Evolutionary conservation across 2,888 invertebrate species (phyloP), one percentile per base, ranked within the genome.

Genomic region (Apodemia mormo): DNA sequence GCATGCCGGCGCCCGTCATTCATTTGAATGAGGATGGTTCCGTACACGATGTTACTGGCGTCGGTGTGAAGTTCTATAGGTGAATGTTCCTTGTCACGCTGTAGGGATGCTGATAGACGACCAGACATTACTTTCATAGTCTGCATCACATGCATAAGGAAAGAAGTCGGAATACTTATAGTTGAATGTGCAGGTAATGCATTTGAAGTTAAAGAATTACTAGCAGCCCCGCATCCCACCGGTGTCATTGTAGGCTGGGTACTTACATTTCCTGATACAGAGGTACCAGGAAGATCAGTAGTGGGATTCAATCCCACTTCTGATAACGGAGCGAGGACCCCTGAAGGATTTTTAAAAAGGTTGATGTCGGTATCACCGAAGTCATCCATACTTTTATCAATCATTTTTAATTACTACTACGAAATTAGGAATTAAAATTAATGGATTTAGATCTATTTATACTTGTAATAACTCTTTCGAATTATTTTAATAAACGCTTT

Each of bases 1-100:
- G 56, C 71, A 43, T 74, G 73, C 30, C 71, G 73, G 33, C 74
- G 73, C 2, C 64, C 69, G n/a, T 68, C 64, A 58, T 73, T 69
- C 1, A 72, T 54, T 43, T 73, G 79, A 0, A 68, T 29, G 0
- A 75, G 52, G 6, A 75, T 58, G 0, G 78, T 78, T 5, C 81
- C 79, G 30, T 65, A 77, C 0, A 78, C 79, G 0, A 77, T 61
- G 10, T 71, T 65, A 52, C 81, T 81, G 0, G 80, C 79, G n/a
- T 81, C 81, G 0, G 79, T 78, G 14, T 72, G 67, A 0, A 81
- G 49, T 52, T 77, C 73, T 0, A 73, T 76, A 0, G 75, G 74
- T n/a, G n/a, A n/a, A n/a, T n/a, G n/a, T n/a, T n/a, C n/a, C n/a
- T n/a, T n/a, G n/a, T n/a, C n/a, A n/a, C n/a, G n/a, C n/a, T n/a